These are phyloP conservation scores for Poeciliopsis occidentalis DNA, from an alignment of 2,113 vertebrate species.

Conservation along the genomic window DNA sequence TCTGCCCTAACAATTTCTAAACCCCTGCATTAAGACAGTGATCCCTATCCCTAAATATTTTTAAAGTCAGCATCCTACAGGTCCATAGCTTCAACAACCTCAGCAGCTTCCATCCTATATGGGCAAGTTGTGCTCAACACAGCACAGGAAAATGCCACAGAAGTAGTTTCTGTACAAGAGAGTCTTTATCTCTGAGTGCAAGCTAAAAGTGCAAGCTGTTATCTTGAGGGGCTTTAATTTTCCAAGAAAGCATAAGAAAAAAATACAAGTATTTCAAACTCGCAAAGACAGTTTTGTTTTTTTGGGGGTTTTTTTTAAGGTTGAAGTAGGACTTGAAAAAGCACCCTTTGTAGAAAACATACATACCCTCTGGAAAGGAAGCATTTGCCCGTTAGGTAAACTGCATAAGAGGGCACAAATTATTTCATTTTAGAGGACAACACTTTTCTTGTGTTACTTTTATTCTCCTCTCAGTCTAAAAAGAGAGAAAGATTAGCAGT, in stretches of 20 bases:
- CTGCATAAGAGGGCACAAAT: conserved; percentile 45
- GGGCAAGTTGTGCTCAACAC: conserved; percentile 42
- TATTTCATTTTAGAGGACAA: conserved; percentile 27
- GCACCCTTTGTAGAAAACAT: conserved; percentile 40
- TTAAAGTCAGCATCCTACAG: not conserved
- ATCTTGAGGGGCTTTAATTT: conserved; percentile 40
- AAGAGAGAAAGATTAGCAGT: conserved; percentile 31
- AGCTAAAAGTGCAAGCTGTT: conserved; percentile 47
- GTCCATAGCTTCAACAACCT: conserved; percentile 25
- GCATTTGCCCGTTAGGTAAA: conserved; percentile 26
- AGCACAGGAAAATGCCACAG: conserved; percentile 48
- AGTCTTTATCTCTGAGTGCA: conserved; percentile 58
- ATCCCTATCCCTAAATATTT: not conserved
- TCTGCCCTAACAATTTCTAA: not conserved
- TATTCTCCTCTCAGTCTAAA: conserved; percentile 12
- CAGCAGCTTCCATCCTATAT: conserved; percentile 35
- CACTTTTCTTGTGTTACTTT: conserved; percentile 29
- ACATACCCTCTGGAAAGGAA: conserved; percentile 47
- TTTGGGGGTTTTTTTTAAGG: conserved; percentile 11
- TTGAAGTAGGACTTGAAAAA: conserved; percentile 42
- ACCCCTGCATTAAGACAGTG: conserved; percentile 8
- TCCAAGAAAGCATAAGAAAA: conserved; percentile 38
- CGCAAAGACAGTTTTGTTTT: not conserved
- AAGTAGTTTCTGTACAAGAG: conserved; percentile 55
- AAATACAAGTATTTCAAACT: not conserved